A percentile compares a stretch with the other conserved stretches of the same genome.
Conservation (phyloP, 2,113 vertebrate genomes). For the Takifugu bimaculatus region DNA sequence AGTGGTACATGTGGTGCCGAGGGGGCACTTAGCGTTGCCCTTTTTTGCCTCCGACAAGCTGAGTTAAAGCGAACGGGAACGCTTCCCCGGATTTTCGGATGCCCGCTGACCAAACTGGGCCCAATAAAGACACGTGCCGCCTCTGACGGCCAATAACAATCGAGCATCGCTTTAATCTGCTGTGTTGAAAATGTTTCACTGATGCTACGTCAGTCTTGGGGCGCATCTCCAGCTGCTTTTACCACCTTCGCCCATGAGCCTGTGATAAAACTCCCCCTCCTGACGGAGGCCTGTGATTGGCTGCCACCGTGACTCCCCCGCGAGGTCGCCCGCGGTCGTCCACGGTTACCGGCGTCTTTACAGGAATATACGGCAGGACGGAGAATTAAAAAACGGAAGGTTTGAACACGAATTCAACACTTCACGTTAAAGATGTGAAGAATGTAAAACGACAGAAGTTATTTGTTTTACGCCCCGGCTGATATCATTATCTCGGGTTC, state of each 20-base stretch:
- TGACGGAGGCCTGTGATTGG: slow-evolving; percentile 21
- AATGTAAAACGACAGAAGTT: background rate
- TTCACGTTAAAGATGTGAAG: background rate
- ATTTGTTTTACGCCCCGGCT: slow-evolving; percentile 20
- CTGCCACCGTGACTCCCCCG: background rate
- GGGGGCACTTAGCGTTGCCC: slow-evolving; percentile 34
- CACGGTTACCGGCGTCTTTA: slow-evolving; percentile 18
- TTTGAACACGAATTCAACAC: slow-evolving; percentile 20
- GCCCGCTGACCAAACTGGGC: slow-evolving; percentile 33
- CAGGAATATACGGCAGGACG: slow-evolving; percentile 20
- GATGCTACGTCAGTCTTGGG: slow-evolving; percentile 25
- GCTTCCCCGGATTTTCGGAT: slow-evolving; percentile 5
- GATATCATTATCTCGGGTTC: slow-evolving; percentile 9
- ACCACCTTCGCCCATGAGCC: slow-evolving; percentile 34
- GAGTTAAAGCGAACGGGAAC: background rate
- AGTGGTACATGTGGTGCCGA: slow-evolving; percentile 34
- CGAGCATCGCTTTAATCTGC: slow-evolving; percentile 31
- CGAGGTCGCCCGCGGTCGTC: too few species aligned
- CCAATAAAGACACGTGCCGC: slow-evolving; percentile 14
- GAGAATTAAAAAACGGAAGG: background rate
- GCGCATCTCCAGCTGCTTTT: slow-evolving; percentile 36
- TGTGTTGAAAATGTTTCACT: slow-evolving; percentile 43
- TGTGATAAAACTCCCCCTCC: slow-evolving; percentile 34
- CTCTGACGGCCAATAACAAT: slow-evolving; percentile 29
- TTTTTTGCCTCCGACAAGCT: slow-evolving; percentile 23